phyloP scores from a whole-genome alignment of 2,888 invertebrate species.

The Tipula lateralis region DNA sequence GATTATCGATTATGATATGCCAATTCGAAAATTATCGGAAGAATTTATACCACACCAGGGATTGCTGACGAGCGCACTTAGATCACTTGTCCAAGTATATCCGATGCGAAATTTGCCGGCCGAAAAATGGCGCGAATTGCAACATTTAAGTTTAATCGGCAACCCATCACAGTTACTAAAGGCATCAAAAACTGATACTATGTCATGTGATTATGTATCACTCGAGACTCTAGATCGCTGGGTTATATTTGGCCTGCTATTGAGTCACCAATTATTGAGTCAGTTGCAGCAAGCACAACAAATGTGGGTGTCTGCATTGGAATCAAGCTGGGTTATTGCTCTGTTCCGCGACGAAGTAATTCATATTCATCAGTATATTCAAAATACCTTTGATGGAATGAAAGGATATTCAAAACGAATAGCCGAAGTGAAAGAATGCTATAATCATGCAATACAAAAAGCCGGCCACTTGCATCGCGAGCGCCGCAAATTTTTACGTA shows the following conservation, averaged over 20 bases:
- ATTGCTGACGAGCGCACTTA: conserved; percentile 75
- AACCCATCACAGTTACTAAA: conserved; percentile 92
- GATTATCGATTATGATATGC: conserved; percentile 96
- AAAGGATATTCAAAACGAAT: conserved; percentile 91
- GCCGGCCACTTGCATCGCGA: conserved; percentile 91
- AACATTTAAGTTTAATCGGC: conserved; percentile 87
- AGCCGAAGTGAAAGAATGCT: conserved; percentile 93
- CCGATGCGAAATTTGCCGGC: conserved; percentile 85
- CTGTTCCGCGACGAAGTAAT: conserved; percentile 96
- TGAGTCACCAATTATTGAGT: conserved; percentile 84
- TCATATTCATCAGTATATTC: conserved; percentile 89
- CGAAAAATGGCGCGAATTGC: conserved; percentile 90
- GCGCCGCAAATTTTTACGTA: conserved; percentile 90
- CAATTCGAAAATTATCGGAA: conserved; percentile 90
- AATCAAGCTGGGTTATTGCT: conserved; percentile 90
- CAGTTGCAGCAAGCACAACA: conserved; percentile 73
- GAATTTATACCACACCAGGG: conserved; percentile 95
- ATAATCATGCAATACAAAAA: conserved; percentile 83
- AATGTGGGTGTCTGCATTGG: conserved; percentile 87
- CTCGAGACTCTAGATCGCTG: conserved; percentile 93
- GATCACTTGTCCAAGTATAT: conserved; percentile 84
- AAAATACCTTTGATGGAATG: conserved; percentile 87
- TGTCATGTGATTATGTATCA: conserved; percentile 96
- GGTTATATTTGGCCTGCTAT: conserved; percentile 90
- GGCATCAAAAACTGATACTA: conserved; percentile 90